Evolutionary conservation across 2,113 vertebrate species (phyloP).

Genomic region (rat (Rattus norvegicus)): GRCr8 NC_086031.1:73091501-73092000

Average conservation of each 20-base stretch:
- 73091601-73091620: neutral
- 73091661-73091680: slow-evolving; percentile 44
- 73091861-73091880: neutral
- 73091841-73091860: neutral
- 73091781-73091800: neutral
- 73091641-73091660: slow-evolving; percentile 68
- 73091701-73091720: slow-evolving; percentile 28
- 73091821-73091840: neutral
- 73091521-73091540: slow-evolving; percentile 63
- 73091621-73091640: slow-evolving; percentile 70
- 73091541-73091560: slow-evolving; percentile 60
- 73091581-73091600: neutral
- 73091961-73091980: neutral
- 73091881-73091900: neutral
- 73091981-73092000: neutral
- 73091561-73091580: neutral
- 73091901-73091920: neutral
- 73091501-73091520: slow-evolving; percentile 66
- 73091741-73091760: neutral
- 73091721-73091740: neutral
- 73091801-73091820: neutral
- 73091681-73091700: slow-evolving; percentile 65
- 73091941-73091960: neutral
- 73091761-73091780: neutral
- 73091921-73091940: neutral